Evolutionary conservation across 53 echinoderm and acorn worm species (phyloP).

Genomic region (Astropecten irregularis): DNA sequence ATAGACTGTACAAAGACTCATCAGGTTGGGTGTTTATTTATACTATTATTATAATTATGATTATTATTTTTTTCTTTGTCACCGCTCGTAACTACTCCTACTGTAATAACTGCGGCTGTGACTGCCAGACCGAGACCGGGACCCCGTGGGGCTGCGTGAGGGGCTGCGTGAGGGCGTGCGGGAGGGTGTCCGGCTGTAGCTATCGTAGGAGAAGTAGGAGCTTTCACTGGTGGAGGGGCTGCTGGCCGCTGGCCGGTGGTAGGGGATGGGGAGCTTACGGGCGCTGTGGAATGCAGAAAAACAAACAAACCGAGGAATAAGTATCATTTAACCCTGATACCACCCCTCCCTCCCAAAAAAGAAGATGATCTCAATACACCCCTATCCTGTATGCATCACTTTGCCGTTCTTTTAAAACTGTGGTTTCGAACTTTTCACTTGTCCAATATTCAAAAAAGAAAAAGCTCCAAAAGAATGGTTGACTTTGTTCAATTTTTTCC

Average conservation of each 20-base stretch:
- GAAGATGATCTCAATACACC: too few species aligned
- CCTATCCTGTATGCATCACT: too few species aligned
- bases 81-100: slow-evolving; percentile 64
- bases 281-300: slow-evolving; percentile 70
- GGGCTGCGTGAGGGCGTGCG: slow-evolving; percentile 41
- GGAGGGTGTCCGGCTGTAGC: slow-evolving; percentile 46
- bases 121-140: slow-evolving; percentile 37
- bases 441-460: too few species aligned
- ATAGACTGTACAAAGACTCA: too few species aligned
- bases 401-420: too few species aligned
- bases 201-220: slow-evolving; percentile 65
- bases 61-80: too few species aligned
- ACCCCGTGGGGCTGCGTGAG: slow-evolving; percentile 16
- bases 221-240: slow-evolving; percentile 61
- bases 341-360: too few species aligned
- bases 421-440: too few species aligned
- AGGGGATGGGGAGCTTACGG: slow-evolving; percentile 92
- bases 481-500: too few species aligned
- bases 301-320: not conserved
- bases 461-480: too few species aligned
- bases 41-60: too few species aligned
- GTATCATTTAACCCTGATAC: not conserved
- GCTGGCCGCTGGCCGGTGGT: slow-evolving; percentile 67
- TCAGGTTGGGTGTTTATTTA: too few species aligned
- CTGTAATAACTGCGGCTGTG: slow-evolving; percentile 38